These are phyloP conservation scores for Saguinus imperator DNA, from an alignment of 2,113 vertebrate species.

Conservation along the genomic window DNA sequence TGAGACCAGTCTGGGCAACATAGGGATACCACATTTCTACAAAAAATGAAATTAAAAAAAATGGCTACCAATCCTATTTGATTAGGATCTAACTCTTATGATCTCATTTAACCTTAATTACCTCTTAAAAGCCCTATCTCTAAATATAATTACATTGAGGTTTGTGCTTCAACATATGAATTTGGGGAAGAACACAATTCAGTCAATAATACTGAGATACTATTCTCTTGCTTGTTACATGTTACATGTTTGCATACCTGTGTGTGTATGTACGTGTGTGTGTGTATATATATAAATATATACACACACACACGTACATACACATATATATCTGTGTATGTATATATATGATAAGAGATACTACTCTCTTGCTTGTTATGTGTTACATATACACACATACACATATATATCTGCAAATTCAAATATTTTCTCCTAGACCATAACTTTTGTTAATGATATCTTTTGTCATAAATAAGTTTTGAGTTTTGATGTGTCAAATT, in stretches of 20 bases:
- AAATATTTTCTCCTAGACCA: neutral
- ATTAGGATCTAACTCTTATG: neutral
- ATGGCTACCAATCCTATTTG: neutral
- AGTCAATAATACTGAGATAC: neutral
- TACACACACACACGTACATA: too few relatives aligned
- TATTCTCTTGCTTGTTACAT: neutral
- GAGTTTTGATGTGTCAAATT: neutral
- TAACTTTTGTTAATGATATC: neutral
- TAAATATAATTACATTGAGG: neutral
- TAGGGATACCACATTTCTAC: too few relatives aligned
- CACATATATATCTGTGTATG: neutral
- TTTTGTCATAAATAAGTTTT: neutral
- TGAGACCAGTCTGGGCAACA: too few relatives aligned
- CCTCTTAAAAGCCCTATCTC: neutral
- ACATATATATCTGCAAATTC: neutral
- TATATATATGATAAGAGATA: too few relatives aligned
- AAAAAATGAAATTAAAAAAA: neutral
- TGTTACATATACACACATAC: too few relatives aligned
- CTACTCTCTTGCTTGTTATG: too few relatives aligned
- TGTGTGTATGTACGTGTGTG: neutral
- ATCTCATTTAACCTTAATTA: neutral
- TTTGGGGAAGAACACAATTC: neutral
- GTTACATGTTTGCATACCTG: neutral
- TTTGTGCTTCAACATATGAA: neutral
- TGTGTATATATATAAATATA: neutral